phyloP scores from a whole-genome alignment of 1,140 invertebrate genomes.

The Tribolium madens region DNA sequence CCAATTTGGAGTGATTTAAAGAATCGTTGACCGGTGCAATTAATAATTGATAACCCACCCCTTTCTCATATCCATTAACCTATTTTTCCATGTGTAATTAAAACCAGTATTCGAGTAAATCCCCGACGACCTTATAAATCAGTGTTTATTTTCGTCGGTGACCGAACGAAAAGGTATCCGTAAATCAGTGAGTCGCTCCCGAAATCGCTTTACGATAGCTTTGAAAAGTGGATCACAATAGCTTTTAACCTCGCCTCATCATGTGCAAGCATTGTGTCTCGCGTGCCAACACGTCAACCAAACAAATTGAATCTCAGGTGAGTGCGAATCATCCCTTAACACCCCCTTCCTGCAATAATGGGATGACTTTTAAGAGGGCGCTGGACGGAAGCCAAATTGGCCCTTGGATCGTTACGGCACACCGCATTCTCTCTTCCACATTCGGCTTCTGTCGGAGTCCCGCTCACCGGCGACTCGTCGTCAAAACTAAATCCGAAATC shows the following conservation, averaged over 20 bases:
- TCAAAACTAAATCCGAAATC: too few relatives aligned
- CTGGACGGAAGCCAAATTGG: slow-evolving; percentile 48
- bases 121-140: not conserved
- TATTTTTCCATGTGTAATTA: slow-evolving; percentile 12
- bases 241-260: slow-evolving; percentile 24
- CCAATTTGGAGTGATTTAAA: not conserved
- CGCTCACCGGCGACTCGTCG: not conserved
- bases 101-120: slow-evolving; percentile 12
- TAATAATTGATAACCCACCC: slow-evolving; percentile 14
- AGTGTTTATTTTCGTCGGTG: slow-evolving; percentile 33
- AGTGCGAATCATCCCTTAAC: slow-evolving; percentile 43
- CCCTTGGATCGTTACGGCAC: slow-evolving; percentile 43
- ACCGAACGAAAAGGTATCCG: slow-evolving; percentile 28
- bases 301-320: slow-evolving; percentile 51
- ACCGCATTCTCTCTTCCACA: slow-evolving; percentile 22
- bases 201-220: slow-evolving; percentile 41
- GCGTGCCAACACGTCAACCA: slow-evolving; percentile 44
- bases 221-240: slow-evolving; percentile 39
- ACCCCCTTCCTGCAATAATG: slow-evolving; percentile 36
- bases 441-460: slow-evolving; percentile 11
- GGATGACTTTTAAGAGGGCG: slow-evolving; percentile 47
- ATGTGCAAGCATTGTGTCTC: slow-evolving; percentile 37
- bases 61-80: slow-evolving; percentile 28
- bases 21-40: not conserved
- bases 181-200: slow-evolving; percentile 34